These are phyloP conservation scores for Tillus elongatus DNA, from an alignment of 2,888 invertebrate species.

Conservation along the genomic window DNA sequence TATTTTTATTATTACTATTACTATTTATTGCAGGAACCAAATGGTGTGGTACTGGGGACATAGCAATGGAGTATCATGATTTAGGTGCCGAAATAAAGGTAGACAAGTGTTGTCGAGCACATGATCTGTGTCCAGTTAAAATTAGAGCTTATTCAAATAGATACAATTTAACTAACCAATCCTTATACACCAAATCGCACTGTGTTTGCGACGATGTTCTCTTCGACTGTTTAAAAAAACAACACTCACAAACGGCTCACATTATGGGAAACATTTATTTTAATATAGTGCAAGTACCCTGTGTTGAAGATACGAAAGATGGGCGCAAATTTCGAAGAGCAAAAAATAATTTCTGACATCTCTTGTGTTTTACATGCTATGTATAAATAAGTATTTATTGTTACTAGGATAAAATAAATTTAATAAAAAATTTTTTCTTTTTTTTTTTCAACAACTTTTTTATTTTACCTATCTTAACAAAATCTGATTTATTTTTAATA, in stretches of 20 bases:
- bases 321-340: slow-evolving; percentile 46
- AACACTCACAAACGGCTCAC: slow-evolving; percentile 60
- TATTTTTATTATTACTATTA: too few relatives aligned
- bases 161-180: slow-evolving; percentile 77
- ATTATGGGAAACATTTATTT: slow-evolving; percentile 80
- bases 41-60: slow-evolving; percentile 88
- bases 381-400: too few relatives aligned
- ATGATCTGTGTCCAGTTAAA: slow-evolving; percentile 85
- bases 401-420: too few relatives aligned
- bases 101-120: slow-evolving; percentile 80
- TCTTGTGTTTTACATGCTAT: too few relatives aligned
- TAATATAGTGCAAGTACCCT: slow-evolving; percentile 68
- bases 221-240: slow-evolving; percentile 68
- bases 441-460: too few relatives aligned
- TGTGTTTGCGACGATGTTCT: slow-evolving; percentile 80
- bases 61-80: slow-evolving; percentile 75
- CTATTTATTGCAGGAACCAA: slow-evolving; percentile 88
- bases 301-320: slow-evolving; percentile 51
- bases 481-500: too few relatives aligned
- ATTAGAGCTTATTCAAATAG: slow-evolving; percentile 57
- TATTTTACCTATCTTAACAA: too few relatives aligned
- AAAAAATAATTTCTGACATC: slow-evolving; percentile 30
- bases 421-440: too few relatives aligned
- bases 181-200: slow-evolving; percentile 80
- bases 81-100: slow-evolving; percentile 63